Evolutionary conservation across 35 echinoderm and acorn worm species (phyloP).

Genomic region (Ophiothrix spiculata): DNA sequence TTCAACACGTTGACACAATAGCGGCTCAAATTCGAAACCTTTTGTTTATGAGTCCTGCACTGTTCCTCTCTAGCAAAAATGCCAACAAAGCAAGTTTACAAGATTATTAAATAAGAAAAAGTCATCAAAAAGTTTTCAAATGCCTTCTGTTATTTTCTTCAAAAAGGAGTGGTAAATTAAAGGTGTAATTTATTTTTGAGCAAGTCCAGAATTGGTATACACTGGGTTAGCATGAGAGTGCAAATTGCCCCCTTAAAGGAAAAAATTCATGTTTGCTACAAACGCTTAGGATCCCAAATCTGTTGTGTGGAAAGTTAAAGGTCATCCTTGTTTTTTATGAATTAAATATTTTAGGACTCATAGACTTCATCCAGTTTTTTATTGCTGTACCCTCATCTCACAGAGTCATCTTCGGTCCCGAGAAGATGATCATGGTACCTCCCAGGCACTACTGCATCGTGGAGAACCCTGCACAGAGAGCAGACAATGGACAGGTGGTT

Average conservation of each 20-base stretch:
- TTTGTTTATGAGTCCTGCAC: too few species aligned
- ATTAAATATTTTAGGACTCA: not conserved
- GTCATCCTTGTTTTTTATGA: not conserved
- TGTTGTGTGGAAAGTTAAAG: not conserved
- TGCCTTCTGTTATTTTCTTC: not conserved
- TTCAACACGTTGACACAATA: too few species aligned
- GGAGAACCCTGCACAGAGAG: conserved; percentile 78
- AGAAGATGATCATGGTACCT: conserved; percentile 98
- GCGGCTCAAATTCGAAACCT: too few species aligned
- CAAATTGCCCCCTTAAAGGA: not conserved
- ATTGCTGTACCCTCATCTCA: not conserved
- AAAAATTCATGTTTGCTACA: not conserved
- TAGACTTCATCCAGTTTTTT: not conserved
- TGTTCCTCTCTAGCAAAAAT: too few species aligned
- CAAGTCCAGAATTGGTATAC: not conserved
- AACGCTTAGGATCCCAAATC: not conserved
- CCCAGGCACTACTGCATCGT: conserved; percentile 93
- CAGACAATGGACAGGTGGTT: conserved; percentile 61
- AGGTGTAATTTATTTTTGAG: not conserved
- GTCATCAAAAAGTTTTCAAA: not conserved
- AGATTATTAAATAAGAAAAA: not conserved
- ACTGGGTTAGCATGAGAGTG: not conserved
- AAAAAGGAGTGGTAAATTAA: not conserved
- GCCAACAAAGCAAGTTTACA: too few species aligned
- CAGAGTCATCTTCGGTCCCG: conserved; percentile 92